Evolutionary conservation across 2,797 vertebrate genomes (phyloP).

Genomic region (Rhincodon typus): DNA sequence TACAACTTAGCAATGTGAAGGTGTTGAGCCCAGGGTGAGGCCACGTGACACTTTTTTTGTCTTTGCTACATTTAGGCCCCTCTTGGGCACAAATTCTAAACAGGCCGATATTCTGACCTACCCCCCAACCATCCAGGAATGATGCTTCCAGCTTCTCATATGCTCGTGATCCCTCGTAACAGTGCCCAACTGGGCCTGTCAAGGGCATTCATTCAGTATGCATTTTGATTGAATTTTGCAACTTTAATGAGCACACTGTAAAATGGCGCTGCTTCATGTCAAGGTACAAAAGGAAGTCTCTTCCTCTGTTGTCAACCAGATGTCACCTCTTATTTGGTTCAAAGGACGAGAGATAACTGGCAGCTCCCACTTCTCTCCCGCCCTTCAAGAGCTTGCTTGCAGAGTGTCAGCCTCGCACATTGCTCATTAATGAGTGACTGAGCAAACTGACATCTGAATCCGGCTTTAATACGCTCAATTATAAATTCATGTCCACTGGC

Average conservation of each 20-base stretch:
- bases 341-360: slow-evolving; percentile 21
- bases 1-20: neutral
- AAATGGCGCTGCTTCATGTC: slow-evolving; percentile 16
- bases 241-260: slow-evolving; percentile 32
- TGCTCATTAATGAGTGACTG: slow-evolving; percentile 14
- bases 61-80: neutral
- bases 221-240: slow-evolving; percentile 22
- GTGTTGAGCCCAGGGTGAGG: neutral
- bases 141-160: neutral
- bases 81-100: neutral
- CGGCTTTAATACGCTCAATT: slow-evolving; percentile 10
- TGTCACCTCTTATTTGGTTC: slow-evolving; percentile 30
- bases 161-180: neutral
- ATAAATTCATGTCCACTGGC: neutral
- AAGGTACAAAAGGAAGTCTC: slow-evolving; percentile 29
- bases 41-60: too few relatives aligned
- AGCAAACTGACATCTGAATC: slow-evolving; percentile 35
- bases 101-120: neutral
- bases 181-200: neutral
- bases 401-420: slow-evolving; percentile 6
- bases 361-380: slow-evolving; percentile 19
- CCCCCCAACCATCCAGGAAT: neutral
- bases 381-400: slow-evolving; percentile 14
- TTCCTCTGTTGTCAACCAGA: slow-evolving; percentile 32
- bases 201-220: neutral